A percentile compares a stretch with the other conserved stretches of the same genome.
phyloP scores from a whole-genome alignment of 2,797 vertebrate genomes.

The Rhadinocentrus ornatus region DNA sequence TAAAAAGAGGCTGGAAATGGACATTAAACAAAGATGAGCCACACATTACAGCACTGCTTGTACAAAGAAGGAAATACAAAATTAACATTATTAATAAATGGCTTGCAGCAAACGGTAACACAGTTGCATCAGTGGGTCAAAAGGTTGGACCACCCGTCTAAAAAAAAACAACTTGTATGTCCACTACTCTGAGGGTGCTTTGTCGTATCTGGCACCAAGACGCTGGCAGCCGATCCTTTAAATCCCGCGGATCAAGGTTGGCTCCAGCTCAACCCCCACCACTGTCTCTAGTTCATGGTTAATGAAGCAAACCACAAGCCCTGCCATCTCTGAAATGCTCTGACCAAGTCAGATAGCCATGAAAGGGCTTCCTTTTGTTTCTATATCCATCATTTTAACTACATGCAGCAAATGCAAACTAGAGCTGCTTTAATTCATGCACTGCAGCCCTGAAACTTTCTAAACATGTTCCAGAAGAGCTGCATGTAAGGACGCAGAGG shows the following conservation, averaged over 20 bases:
- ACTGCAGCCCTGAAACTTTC: no score
- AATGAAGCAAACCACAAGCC: not conserved
- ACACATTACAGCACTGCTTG: not conserved
- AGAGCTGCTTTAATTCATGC: no score
- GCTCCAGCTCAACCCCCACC: not conserved
- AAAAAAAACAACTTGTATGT: not conserved
- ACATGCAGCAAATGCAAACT: not conserved
- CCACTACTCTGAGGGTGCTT: not conserved
- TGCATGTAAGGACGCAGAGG: no score
- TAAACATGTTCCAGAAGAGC: no score
- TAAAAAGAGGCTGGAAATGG: not conserved
- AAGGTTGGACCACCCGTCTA: not conserved
- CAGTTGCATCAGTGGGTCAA: not conserved
- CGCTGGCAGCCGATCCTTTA: conserved; percentile 1
- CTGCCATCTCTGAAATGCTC: not conserved
- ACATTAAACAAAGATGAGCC: not conserved
- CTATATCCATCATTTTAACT: no score
- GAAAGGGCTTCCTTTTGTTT: not conserved
- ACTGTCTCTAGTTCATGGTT: not conserved
- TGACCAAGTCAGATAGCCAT: not conserved
- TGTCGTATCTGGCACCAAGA: conserved; percentile 5
- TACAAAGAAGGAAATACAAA: not conserved
- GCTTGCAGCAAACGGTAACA: not conserved
- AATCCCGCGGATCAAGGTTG: not conserved
- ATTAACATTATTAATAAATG: not conserved